phyloP scores from a whole-genome alignment of 2,797 vertebrate species.

The Ceryle rudis region DNA sequence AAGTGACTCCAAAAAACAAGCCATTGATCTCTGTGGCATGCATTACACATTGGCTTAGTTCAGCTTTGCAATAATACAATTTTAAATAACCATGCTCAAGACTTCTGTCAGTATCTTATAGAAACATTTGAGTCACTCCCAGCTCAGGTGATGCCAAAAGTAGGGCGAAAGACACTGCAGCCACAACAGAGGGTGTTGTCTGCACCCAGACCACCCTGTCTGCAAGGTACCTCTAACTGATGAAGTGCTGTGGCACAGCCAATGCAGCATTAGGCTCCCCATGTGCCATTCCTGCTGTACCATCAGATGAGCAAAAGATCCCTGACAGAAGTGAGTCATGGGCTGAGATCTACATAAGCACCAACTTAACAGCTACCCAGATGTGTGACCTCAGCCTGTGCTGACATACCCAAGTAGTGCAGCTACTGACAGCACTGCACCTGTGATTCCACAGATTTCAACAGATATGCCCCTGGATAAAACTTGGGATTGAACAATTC shows the following conservation, averaged over 20 bases:
- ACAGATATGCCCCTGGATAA: neutral
- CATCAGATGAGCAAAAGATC: fast-evolving
- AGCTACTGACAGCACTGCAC: neutral
- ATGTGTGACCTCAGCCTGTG: neutral
- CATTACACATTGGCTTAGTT: neutral
- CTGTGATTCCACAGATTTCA: neutral
- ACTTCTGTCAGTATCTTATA: fast-evolving
- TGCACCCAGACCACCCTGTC: neutral
- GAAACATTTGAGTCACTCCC: neutral
- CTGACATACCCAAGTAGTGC: fast-evolving
- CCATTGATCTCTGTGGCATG: neutral
- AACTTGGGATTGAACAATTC: neutral
- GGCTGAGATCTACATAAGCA: fast-evolving
- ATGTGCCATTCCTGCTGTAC: neutral
- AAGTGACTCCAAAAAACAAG: neutral
- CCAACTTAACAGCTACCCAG: neutral
- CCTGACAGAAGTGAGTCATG: fast-evolving
- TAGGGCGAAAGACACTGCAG: neutral
- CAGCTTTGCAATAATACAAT: neutral
- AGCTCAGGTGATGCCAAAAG: neutral
- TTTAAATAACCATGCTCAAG: neutral
- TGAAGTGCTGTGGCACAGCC: fast-evolving
- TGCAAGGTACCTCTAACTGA: neutral
- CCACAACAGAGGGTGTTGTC: neutral
- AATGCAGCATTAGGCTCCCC: fast-evolving